Evolutionary conservation across 1,140 invertebrate species (phyloP).

Genomic region (Pogonomyrmex californicus): DNA sequence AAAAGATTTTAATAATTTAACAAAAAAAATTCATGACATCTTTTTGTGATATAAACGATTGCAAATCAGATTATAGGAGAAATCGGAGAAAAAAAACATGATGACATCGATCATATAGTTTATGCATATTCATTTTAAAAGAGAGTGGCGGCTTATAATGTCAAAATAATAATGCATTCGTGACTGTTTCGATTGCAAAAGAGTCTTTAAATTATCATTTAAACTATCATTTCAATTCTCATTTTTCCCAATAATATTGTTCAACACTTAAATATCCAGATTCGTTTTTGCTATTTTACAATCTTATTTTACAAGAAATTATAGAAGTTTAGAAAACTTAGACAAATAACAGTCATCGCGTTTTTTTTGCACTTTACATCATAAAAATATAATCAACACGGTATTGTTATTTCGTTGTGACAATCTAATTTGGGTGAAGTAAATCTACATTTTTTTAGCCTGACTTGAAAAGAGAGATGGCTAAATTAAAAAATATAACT

Average conservation of each 20-base stretch:
- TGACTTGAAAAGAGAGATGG: neutral
- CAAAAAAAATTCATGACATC: neutral
- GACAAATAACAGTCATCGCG: neutral
- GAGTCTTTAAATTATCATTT: conserved; percentile 20
- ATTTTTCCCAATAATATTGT: neutral
- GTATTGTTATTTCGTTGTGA: neutral
- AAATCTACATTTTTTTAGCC: neutral
- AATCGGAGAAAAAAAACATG: neutral
- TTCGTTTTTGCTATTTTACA: no score
- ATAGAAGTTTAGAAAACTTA: conserved; percentile 11
- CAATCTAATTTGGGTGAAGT: conserved; percentile 32
- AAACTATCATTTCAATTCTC: neutral
- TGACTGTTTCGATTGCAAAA: conserved; percentile 25
- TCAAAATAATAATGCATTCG: conserved; percentile 49
- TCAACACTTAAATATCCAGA: neutral
- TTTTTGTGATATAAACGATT: neutral
- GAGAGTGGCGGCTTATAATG: neutral
- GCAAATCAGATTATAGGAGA: neutral
- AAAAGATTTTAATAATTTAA: neutral
- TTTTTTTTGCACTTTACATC: neutral
- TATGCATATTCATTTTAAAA: conserved; percentile 31
- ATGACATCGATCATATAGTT: neutral
- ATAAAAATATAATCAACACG: neutral
- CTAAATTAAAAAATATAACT: conserved; percentile 8
- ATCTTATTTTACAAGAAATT: no score